Evolutionary conservation across 1,140 invertebrate species (phyloP), one percentile per base, ranked within the genome.

Genomic region (Trichonephila clavipes): DNA sequence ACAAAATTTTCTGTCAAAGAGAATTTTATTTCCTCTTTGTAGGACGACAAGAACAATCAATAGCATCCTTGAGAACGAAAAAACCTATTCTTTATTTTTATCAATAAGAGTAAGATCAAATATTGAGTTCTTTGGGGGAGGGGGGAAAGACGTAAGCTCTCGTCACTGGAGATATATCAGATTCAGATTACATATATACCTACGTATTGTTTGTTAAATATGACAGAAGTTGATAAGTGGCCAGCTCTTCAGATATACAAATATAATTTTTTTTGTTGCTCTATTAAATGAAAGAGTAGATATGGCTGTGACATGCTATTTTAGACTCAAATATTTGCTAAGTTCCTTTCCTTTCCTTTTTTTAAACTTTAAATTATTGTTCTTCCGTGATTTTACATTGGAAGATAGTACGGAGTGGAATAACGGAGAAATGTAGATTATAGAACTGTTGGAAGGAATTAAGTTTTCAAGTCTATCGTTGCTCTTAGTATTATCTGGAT

Each of bases 201-300:
- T 83, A 83, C 18, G 44, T 51, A 85, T 85, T 85, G 83, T 85
- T 85, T 51, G n/a, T 51, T 61, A 18, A 51, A 85, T 85, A 85
- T 85, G 58, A 44, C 83, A 85, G 21, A 85, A 59, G 51, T 59
- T 85, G 58, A 85, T 85, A 85, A 85, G 83, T 85, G 51, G 51
- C 1, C 1, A 85, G 21, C 83, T 59, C 83, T 85, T 85, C 83
- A 59, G 83, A 85, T 59, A 2, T 24, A 58, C 83, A 85, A 85
- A 59, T 61, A 85, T 34, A 51, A 85, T 85, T 59, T 51, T 77
- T 77, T 77, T 77, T 77, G 40, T 40, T 28, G 18, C 14, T 12
- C 83, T 58, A 59, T 85, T 58, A 24, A n/a, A 58, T 24, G 58
- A 59, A 21, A 12, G 4, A 24, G 21, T 24, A 85, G 83, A 85